Evolutionary conservation across 2,888 invertebrate genomes (phyloP).

Genomic region (Caenorhabditis macrosperma): DNA sequence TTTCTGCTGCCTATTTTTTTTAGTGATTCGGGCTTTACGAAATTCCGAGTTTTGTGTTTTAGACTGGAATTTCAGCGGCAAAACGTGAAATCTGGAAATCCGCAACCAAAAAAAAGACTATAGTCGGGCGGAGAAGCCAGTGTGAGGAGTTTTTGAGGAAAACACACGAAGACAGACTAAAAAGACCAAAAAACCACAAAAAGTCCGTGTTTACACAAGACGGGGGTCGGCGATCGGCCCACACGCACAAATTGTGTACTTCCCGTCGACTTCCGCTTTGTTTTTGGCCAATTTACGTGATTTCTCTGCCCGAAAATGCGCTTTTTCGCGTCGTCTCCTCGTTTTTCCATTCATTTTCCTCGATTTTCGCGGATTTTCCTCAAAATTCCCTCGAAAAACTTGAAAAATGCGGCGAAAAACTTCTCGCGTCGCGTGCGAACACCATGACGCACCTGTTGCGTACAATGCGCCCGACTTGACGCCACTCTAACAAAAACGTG

Average conservation of each 20-base stretch:
- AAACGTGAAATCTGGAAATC: too few species aligned
- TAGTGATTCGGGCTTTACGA: too few species aligned
- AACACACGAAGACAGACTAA: not conserved
- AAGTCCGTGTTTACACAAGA: slow-evolving; percentile 42
- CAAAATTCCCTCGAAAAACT: not conserved
- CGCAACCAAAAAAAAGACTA: too few species aligned
- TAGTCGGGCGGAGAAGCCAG: too few species aligned
- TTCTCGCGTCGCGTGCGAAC: not conserved
- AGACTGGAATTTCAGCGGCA: too few species aligned
- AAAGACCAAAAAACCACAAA: slow-evolving; percentile 23
- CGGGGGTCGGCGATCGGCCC: slow-evolving; percentile 24
- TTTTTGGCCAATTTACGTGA: slow-evolving; percentile 14
- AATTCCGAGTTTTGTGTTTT: too few species aligned
- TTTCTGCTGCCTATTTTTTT: too few species aligned
- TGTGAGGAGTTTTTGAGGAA: not conserved
- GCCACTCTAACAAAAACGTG: too few species aligned
- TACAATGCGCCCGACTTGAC: not conserved
- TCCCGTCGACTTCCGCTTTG: slow-evolving; percentile 27
- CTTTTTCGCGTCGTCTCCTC: not conserved
- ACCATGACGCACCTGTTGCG: not conserved
- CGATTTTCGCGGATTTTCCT: not conserved
- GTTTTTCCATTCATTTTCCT: not conserved
- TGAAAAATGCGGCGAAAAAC: not conserved
- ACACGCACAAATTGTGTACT: slow-evolving; percentile 34
- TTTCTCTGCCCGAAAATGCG: not conserved